phyloP scores from a whole-genome alignment of 2,888 invertebrate species.

The Cerastis rubricosa region DNA sequence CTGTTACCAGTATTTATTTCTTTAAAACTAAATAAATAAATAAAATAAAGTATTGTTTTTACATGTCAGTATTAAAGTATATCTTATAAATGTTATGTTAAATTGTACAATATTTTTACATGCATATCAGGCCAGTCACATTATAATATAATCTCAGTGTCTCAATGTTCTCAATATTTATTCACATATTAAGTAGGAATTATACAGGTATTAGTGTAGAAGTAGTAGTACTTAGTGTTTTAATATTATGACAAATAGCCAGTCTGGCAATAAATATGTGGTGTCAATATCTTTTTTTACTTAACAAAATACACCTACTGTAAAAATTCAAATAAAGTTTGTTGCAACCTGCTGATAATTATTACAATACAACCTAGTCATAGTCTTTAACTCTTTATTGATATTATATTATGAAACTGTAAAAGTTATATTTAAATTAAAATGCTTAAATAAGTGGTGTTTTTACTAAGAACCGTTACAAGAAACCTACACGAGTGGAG shows the following conservation, averaged over 20 bases:
- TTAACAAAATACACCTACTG: not conserved
- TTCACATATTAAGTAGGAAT: not conserved
- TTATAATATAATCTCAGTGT: not conserved
- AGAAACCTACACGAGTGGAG: not conserved
- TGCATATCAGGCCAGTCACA: no score
- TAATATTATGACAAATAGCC: not conserved
- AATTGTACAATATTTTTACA: no score
- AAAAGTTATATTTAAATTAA: conserved; percentile 6
- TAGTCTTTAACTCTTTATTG: not conserved
- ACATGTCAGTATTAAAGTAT: not conserved
- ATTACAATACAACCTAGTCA: conserved; percentile 4
- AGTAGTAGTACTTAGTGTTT: not conserved
- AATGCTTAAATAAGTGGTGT: not conserved
- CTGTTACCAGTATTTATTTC: not conserved
- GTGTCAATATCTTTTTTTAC: not conserved
- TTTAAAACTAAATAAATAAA: no score
- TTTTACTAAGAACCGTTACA: not conserved
- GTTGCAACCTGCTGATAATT: not conserved
- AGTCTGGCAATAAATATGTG: not conserved
- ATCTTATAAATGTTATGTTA: no score
- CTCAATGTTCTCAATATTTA: conserved; percentile 10
- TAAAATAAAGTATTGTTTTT: no score
- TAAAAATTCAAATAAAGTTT: not conserved
- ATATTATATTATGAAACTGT: not conserved
- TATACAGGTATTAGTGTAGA: not conserved